Evolutionary conservation across 1,140 invertebrate species (phyloP).

Genomic region (Paraescarpia echinospica): DNA sequence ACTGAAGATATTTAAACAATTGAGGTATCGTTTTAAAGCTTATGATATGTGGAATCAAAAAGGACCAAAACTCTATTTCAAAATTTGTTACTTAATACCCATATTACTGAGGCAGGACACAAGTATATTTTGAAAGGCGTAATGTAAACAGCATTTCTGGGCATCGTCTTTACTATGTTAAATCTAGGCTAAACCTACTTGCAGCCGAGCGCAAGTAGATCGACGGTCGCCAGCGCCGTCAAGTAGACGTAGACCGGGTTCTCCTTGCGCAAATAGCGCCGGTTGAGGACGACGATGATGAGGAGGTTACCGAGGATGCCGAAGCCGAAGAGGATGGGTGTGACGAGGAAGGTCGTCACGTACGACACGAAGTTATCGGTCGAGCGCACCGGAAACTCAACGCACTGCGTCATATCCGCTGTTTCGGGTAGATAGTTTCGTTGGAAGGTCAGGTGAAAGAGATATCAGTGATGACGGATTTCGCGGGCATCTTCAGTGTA

Average conservation of each 20-base stretch:
- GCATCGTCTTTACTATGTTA: neutral
- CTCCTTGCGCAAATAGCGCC: slow-evolving; percentile 13
- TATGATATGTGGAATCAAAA: too few species aligned
- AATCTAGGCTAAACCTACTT: neutral
- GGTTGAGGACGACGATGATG: neutral
- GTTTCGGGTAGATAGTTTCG: neutral
- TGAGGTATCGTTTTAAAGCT: too few species aligned
- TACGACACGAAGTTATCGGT: neutral
- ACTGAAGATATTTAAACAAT: too few species aligned
- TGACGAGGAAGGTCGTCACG: slow-evolving; percentile 7
- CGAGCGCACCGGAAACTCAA: slow-evolving; percentile 3
- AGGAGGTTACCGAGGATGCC: slow-evolving; percentile 14
- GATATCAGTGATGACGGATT: neutral
- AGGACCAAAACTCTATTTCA: too few species aligned
- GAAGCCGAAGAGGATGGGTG: slow-evolving; percentile 9
- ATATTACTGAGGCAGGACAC: too few species aligned
- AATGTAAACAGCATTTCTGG: too few species aligned
- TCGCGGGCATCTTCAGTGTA: neutral
- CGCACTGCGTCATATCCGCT: slow-evolving; percentile 1
- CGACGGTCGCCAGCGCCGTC: neutral
- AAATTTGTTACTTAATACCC: too few species aligned
- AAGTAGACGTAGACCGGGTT: slow-evolving; percentile 11
- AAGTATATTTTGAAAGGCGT: too few species aligned
- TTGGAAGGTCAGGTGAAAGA: neutral
- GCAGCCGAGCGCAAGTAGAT: neutral